Percentiles rank a stretch among this genome's conserved stretches.
Evolutionary conservation across 2,113 vertebrate genomes (phyloP).

Genomic region (Anguilla japonica): DNA sequence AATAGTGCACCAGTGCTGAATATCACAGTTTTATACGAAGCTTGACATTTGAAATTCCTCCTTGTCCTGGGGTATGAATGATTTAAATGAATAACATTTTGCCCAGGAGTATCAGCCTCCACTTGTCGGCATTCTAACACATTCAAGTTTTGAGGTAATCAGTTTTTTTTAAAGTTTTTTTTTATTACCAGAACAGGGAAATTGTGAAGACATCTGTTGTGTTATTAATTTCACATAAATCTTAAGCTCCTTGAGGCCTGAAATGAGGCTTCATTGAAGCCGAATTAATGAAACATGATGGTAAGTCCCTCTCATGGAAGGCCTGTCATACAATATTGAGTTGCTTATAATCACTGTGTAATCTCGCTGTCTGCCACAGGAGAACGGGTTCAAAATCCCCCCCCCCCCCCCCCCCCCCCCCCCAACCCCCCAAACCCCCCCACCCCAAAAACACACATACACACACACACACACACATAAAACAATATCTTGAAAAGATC

Average conservation of each 20-base stretch:
- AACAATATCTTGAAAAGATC: conserved; percentile 92
- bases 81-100: conserved; percentile 74
- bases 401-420: conserved; percentile 50
- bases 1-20: conserved; percentile 75
- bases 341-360: conserved; percentile 92
- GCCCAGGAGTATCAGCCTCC: conserved; percentile 72
- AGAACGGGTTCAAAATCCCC: conserved; percentile 78
- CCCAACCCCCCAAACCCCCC: conserved; percentile 54
- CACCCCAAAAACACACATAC: no score
- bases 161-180: conserved; percentile 47
- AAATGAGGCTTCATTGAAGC: conserved; percentile 96
- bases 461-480: conserved; percentile 48
- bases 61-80: conserved; percentile 72
- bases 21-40: conserved; percentile 85
- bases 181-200: conserved; percentile 79
- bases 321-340: conserved; percentile 92
- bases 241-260: conserved; percentile 95
- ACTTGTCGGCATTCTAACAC: conserved; percentile 72
- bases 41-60: conserved; percentile 85
- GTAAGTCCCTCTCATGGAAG: conserved; percentile 90
- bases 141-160: conserved; percentile 83
- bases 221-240: conserved; percentile 99
- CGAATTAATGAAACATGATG: conserved; percentile 99
- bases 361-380: conserved; percentile 87
- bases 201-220: conserved; percentile 97